Conservation (phyloP, 2,888 invertebrate genomes). For the Hyposoter didymator region DNA sequence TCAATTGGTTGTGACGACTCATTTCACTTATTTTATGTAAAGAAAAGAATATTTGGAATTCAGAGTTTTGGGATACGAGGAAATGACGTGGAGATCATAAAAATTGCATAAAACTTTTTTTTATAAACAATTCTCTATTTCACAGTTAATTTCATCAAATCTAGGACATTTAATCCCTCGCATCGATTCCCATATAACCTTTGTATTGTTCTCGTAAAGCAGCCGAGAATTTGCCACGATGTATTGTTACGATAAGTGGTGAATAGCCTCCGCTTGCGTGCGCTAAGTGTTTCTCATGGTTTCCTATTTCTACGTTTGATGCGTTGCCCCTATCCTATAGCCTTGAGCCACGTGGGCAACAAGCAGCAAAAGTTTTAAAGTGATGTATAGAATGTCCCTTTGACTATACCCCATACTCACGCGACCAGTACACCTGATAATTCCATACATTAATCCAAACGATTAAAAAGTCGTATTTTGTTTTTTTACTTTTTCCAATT, state of each 20-base stretch:
- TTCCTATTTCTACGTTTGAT: slow-evolving; percentile 33
- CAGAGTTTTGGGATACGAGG: too few species aligned
- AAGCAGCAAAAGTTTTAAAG: slow-evolving; percentile 20
- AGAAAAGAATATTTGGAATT: too few species aligned
- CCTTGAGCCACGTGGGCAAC: slow-evolving; percentile 59
- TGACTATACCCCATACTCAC: slow-evolving; percentile 50
- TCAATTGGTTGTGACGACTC: neutral
- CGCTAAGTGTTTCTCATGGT: slow-evolving; percentile 44
- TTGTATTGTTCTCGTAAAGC: slow-evolving; percentile 36
- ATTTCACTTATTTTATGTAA: too few species aligned
- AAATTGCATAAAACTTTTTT: neutral
- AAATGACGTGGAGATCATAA: too few species aligned
- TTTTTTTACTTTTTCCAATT: neutral
- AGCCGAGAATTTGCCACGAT: slow-evolving; percentile 26
- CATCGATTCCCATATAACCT: slow-evolving; percentile 22
- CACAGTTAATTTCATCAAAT: slow-evolving; percentile 2
- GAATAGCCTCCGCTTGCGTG: slow-evolving; percentile 42
- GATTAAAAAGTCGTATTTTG: neutral
- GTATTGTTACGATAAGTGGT: slow-evolving; percentile 54
- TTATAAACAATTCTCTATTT: neutral
- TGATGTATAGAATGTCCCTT: slow-evolving; percentile 47
- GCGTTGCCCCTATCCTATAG: slow-evolving; percentile 34
- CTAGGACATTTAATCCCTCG: slow-evolving; percentile 29
- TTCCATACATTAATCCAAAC: neutral
- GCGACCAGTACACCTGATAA: slow-evolving; percentile 43